Evolutionary conservation across 2,797 vertebrate genomes (phyloP), one percentile per base, ranked within the genome.

Genomic region (Naso thynnoides): DNA sequence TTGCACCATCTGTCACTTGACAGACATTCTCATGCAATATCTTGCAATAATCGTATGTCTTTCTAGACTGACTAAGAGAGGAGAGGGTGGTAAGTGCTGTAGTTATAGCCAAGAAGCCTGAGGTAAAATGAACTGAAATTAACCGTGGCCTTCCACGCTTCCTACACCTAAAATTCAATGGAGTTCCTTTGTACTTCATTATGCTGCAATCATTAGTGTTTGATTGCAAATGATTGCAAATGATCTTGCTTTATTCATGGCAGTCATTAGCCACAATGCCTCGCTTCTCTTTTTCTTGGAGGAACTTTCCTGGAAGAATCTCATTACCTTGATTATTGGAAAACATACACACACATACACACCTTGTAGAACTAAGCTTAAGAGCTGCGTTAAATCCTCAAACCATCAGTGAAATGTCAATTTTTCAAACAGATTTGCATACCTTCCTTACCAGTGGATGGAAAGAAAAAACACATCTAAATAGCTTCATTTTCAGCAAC

Each of bases 161-260:
- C 39, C 69, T 21, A 6, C 21, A 10, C 13, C 41, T 21, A 24
- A 65, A 33, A 41, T 54, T 64, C 21, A 0, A 18, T 18, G 48
- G 13, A 73, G 41, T 49, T 69, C 21, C 39, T 68, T 61, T 29
- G 55, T 38, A 67, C 70, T 58, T 81, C 75, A 79, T 80, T 76
- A 83, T 10, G 2, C 64, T 15, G 26, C 63, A 5, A 26, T 81
- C 67, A 68, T 82, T 82, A 82, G 76, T 10, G 4, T 76, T 26
- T 70, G 54, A 33, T 33, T 33, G 33, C 33, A 33, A 33, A 33
- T 33, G n/a, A 79, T 59, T 73, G 36, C 48, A 67, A 61, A 76
- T 82, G 1, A 72, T 64, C 24, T 72, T 2, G 0, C 42, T 62
- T 41, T 55, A 58, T 74, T 74, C 57, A 50, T 33, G 59, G 55